Conservation (phyloP, 1,140 invertebrate genomes). For the Penaeus chinensis region DNA sequence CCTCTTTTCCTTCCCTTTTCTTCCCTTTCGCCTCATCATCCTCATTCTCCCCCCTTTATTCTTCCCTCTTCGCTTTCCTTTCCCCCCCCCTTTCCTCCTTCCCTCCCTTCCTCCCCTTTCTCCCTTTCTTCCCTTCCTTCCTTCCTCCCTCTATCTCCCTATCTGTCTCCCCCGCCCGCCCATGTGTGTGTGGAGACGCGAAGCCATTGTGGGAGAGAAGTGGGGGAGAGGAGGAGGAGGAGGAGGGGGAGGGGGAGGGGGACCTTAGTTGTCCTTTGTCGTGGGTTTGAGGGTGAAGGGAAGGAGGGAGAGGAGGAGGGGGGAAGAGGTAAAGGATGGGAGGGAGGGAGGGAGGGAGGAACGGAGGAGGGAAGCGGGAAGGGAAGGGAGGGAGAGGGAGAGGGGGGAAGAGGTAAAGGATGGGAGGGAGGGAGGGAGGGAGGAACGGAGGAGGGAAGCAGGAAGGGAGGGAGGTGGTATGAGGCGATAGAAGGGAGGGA, state of each 20-base stretch:
- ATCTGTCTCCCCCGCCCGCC: not conserved
- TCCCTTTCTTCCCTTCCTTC: too few species aligned
- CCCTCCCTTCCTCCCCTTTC: accelerated
- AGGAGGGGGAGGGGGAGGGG: not conserved
- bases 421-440: not conserved
- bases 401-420: too few species aligned
- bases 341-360: not conserved
- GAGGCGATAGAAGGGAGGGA: not conserved
- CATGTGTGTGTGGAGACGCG: not conserved
- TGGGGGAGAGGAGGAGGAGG: not conserved
- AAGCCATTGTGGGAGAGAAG: not conserved
- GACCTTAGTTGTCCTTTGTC: too few species aligned
- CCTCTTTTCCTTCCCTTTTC: too few species aligned
- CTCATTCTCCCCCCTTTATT: too few species aligned
- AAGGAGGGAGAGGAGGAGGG: not conserved
- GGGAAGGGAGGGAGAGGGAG: not conserved
- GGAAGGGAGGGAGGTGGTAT: too few species aligned
- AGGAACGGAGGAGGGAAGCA: not conserved
- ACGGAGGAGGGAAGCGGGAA: too few species aligned
- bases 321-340: not conserved
- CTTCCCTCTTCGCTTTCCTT: too few species aligned
- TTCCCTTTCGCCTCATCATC: too few species aligned
- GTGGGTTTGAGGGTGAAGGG: not conserved
- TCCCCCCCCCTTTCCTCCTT: too few species aligned
- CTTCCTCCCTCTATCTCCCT: too few species aligned